Percentiles rank a stretch among this genome's conserved stretches.
Conservation (phyloP, 2,113 vertebrate species). For the Nettapus auritus region DNA sequence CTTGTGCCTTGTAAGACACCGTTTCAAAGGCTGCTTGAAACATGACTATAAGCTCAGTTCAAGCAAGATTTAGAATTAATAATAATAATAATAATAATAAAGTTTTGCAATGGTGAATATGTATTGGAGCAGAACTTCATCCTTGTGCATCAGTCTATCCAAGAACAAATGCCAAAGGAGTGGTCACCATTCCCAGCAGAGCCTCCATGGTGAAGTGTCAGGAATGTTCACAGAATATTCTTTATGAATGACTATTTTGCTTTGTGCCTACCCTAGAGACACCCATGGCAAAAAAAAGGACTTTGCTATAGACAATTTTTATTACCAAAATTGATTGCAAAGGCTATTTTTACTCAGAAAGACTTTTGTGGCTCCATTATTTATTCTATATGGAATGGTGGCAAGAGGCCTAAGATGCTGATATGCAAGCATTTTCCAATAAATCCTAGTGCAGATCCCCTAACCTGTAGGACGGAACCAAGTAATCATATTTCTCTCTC, state of each 20-base stretch:
- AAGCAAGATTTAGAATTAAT: background rate
- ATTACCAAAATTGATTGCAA: conserved; percentile 8
- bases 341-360: conserved; percentile 23
- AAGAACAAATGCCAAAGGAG: background rate
- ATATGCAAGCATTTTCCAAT: background rate
- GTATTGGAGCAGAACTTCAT: background rate
- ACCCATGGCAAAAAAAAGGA: background rate
- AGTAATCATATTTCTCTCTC: background rate
- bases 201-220: background rate
- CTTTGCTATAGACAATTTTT: background rate
- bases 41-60: background rate
- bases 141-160: background rate
- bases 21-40: conserved; percentile 30
- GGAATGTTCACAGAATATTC: background rate
- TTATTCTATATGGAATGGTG: background rate
- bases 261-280: background rate
- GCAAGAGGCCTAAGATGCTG: background rate
- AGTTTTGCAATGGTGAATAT: conserved; percentile 3
- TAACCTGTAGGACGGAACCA: background rate
- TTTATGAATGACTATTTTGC: background rate
- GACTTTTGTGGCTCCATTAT: background rate
- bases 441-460: background rate
- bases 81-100: background rate
- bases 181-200: background rate
- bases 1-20: background rate